Evolutionary conservation across 2,888 invertebrate genomes (phyloP), one percentile per base, ranked within the genome.

Genomic region (Trachelus iudaicus): DNA sequence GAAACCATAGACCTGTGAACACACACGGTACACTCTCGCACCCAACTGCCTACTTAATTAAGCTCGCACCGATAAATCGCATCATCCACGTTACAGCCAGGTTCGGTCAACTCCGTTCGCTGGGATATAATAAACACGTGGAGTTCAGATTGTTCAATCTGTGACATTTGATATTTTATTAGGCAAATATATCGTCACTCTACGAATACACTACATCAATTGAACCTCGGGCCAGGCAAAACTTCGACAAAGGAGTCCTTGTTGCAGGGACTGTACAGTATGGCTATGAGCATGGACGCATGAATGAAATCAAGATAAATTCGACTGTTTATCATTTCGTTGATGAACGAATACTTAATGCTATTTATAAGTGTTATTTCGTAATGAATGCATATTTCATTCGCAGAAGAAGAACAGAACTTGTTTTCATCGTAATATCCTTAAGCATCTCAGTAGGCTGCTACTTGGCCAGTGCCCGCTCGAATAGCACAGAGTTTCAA

Each of bases 1-100:
- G 79, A 79, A 79, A 79, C 79, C 79, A 69, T 79, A 79, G 73
- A 79, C 69, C 76, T 76, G 79, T 76, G 73, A 73, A 79, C 33
- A 71, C 71, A 34, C 71, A 71, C 31, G 33, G 1, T 9, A 31
- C 71, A 34, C 34, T 71, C 31, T 71, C 31, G 33, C 71, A 71
- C 13, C 15, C 71, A 34, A 71, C 71, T 34, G 23, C 31, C 71
- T 71, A 71, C 56, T 56, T 71, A 71, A 71, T 71, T 71, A 71
- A 71, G 71, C 71, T 71, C 71, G 71, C 9, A 71, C 15, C 71
- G 31, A 71, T 34, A 34, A 71, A 15, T 71, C 71, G 33, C 31
- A 71, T 71, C 71, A 23, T 71, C 71, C 33, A 34, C 71, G 71
- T 71, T 31, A 71, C 71, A 34, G 33, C 9, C 15, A n/a, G 23